Evolutionary conservation across 2,113 vertebrate genomes (phyloP).

Genomic region (Sinocyclocheilus maitianheensis): DNA sequence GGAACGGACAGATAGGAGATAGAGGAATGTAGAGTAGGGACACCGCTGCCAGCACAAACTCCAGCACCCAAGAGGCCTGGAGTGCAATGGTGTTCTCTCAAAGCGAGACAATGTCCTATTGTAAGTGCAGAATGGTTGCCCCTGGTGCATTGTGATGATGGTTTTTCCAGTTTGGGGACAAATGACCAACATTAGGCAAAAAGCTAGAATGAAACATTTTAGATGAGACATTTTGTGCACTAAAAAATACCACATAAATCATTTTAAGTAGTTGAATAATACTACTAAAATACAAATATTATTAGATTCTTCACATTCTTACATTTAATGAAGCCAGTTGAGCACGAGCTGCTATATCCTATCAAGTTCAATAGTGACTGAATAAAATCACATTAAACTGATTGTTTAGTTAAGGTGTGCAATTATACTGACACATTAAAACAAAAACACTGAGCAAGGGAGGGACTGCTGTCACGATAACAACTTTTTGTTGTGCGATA

Average conservation of each 20-base stretch:
- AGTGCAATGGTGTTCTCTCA: neutral
- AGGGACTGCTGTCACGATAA: neutral
- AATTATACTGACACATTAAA: neutral
- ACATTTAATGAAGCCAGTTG: slow-evolving; percentile 22
- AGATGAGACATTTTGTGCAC: neutral
- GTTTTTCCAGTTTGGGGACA: neutral
- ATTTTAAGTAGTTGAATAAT: too few relatives aligned
- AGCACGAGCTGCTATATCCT: slow-evolving; percentile 23
- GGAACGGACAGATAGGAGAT: neutral
- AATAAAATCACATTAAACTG: neutral
- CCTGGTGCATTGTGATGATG: neutral
- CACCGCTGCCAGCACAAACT: neutral
- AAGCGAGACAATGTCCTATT: slow-evolving; percentile 18
- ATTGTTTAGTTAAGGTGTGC: slow-evolving; percentile 15
- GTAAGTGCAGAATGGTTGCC: neutral
- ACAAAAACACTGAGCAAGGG: neutral
- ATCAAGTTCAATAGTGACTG: neutral
- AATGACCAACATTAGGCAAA: neutral
- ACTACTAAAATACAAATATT: too few relatives aligned
- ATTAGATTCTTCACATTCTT: neutral
- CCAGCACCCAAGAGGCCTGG: neutral
- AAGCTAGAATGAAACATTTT: neutral
- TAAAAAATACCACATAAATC: too few relatives aligned
- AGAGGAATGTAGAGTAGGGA: neutral
- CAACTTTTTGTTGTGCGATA: too few relatives aligned